phyloP scores from a whole-genome alignment of 2,797 vertebrate genomes.

The Moxostoma hubbsi region DNA sequence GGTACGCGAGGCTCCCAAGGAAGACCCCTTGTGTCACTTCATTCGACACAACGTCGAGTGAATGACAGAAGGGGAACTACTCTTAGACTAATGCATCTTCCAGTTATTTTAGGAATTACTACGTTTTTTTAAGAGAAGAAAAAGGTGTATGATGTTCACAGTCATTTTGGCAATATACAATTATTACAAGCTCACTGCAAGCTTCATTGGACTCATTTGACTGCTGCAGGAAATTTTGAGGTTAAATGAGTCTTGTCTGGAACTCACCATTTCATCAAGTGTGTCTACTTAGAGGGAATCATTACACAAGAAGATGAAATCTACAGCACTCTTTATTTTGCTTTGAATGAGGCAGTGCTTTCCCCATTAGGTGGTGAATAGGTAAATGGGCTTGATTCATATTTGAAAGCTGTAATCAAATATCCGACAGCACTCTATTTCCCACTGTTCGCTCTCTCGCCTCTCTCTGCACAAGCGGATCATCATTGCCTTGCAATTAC shows the following conservation, averaged over 20 bases:
- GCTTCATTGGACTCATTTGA: conserved; percentile 15
- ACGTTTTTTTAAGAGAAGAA: too few relatives aligned
- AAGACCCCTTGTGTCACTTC: too few relatives aligned
- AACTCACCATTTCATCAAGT: conserved; percentile 6
- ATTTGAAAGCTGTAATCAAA: conserved; percentile 54
- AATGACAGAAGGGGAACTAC: too few relatives aligned
- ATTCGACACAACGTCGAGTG: too few relatives aligned
- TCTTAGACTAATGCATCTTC: too few relatives aligned
- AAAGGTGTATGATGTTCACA: too few relatives aligned
- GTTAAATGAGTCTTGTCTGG: conserved; percentile 23
- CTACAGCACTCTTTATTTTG: conserved; percentile 29
- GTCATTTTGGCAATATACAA: not conserved
- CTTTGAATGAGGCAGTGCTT: conserved; percentile 43
- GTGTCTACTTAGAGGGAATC: conserved; percentile 17
- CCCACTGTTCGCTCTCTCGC: not conserved
- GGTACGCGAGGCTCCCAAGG: too few relatives aligned
- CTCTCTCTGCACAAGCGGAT: conserved; percentile 5
- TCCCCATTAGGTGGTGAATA: conserved; percentile 48
- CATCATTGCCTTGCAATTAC: conserved; percentile 34
- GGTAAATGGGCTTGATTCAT: conserved; percentile 44
- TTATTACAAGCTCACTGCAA: not conserved
- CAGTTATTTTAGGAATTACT: too few relatives aligned
- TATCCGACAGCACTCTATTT: conserved; percentile 3
- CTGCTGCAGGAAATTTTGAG: not conserved
- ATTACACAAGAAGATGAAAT: conserved; percentile 44